These are phyloP conservation scores for Tenthredo scrophulariae DNA, from an alignment of 2,888 invertebrate species.

Conservation along the genomic window DNA sequence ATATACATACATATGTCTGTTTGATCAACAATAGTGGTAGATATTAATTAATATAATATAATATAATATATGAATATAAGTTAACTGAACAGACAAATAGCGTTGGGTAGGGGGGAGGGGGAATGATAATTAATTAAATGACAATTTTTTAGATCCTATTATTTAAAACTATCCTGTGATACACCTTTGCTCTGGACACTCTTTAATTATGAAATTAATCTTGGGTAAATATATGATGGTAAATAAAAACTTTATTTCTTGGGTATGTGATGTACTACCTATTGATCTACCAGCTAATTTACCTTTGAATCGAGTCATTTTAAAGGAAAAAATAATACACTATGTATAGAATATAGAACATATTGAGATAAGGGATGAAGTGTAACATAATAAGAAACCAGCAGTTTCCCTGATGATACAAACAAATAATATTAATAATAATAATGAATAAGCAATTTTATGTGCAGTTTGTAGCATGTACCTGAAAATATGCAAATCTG, in stretches of 20 bases:
- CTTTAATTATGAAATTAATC: neutral
- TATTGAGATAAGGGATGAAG: neutral
- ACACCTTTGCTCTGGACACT: conserved; percentile 21
- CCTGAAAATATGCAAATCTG: conserved; percentile 36
- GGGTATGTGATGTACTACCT: no score
- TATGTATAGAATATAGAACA: conserved; percentile 8
- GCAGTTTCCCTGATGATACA: neutral
- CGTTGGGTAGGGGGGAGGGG: neutral
- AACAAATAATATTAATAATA: conserved; percentile 15
- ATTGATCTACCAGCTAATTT: conserved; percentile 8
- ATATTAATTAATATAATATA: neutral
- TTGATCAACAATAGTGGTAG: neutral
- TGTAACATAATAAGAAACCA: conserved; percentile 2
- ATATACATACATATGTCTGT: neutral
- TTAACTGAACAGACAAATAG: neutral
- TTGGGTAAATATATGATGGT: neutral
- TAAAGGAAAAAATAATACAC: neutral
- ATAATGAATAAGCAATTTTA: conserved; percentile 31
- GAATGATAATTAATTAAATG: neutral
- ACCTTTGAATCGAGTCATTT: neutral
- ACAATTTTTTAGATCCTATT: neutral
- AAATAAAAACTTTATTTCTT: neutral
- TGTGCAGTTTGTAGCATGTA: conserved; percentile 47
- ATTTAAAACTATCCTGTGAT: conserved; percentile 24
- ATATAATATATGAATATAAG: neutral